Evolutionary conservation across 1,140 invertebrate species (phyloP).

Genomic region (Cepaea nemoralis): DNA sequence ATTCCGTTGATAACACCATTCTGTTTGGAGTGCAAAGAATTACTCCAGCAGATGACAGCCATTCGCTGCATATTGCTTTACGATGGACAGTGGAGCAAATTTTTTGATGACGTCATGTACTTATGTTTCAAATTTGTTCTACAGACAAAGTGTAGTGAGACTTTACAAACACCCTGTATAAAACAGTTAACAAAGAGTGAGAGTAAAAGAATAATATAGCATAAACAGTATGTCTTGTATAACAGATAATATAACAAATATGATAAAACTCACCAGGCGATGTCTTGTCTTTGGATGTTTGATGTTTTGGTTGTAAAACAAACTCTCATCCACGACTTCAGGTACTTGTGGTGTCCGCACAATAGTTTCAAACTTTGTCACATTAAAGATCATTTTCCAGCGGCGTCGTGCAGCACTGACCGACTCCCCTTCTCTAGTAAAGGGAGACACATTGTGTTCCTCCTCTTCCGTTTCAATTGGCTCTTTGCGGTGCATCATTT

Average conservation of each 20-base stretch:
- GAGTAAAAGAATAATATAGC: too few species aligned
- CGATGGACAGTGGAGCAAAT: too few species aligned
- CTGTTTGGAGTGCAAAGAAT: too few species aligned
- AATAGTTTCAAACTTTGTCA: constrained; percentile 61
- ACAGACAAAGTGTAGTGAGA: too few species aligned
- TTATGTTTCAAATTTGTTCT: too few species aligned
- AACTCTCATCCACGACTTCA: constrained; percentile 43
- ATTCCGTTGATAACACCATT: too few species aligned
- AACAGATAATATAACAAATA: not conserved
- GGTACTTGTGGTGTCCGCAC: constrained; percentile 47
- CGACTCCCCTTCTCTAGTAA: not conserved
- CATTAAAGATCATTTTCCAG: constrained; percentile 64
- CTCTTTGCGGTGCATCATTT: constrained; percentile 41
- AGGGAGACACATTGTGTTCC: not conserved
- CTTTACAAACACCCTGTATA: too few species aligned
- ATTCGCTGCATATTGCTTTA: too few species aligned
- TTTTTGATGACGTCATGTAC: too few species aligned
- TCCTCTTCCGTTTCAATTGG: constrained; percentile 49
- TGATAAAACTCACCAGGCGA: constrained; percentile 27
- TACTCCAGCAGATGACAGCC: too few species aligned
- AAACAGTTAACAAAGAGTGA: too few species aligned
- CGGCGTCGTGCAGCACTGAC: constrained; percentile 42
- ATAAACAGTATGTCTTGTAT: too few species aligned
- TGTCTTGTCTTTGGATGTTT: constrained; percentile 8
- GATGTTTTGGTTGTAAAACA: constrained; percentile 38